phyloP scores from a whole-genome alignment of 2,113 vertebrate species.

The Sphyrna mokarran region DNA sequence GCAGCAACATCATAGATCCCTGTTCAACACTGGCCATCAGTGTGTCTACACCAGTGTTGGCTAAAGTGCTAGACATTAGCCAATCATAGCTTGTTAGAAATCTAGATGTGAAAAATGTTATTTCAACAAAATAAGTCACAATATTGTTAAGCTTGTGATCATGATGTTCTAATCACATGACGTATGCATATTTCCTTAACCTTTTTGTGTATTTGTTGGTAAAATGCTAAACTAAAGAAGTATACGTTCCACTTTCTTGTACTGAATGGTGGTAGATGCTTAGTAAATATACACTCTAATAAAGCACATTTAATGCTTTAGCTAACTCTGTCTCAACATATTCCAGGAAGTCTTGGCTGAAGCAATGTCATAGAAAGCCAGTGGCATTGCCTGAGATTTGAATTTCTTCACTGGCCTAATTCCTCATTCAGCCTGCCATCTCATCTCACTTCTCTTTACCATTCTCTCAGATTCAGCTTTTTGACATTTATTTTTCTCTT shows the following conservation, averaged over 20 bases:
- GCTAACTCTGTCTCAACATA: too few species aligned
- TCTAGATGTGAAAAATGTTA: neutral
- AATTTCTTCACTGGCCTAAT: too few species aligned
- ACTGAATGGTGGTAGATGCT: neutral
- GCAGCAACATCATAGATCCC: neutral
- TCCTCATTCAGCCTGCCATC: too few species aligned
- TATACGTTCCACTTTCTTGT: neutral
- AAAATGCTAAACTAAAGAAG: too few species aligned
- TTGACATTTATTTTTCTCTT: too few species aligned
- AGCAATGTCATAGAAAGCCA: too few species aligned
- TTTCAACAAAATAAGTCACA: neutral
- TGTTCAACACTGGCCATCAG: neutral
- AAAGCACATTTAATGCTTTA: neutral
- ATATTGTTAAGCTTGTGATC: neutral
- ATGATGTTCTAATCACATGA: neutral
- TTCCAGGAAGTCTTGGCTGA: too few species aligned
- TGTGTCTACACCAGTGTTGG: neutral
- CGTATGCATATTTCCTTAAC: neutral
- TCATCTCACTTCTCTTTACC: too few species aligned
- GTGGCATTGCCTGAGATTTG: too few species aligned
- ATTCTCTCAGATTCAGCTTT: too few species aligned
- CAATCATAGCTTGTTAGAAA: neutral
- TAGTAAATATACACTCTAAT: neutral
- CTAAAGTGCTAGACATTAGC: neutral
- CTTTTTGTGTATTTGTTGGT: neutral